Percentiles rank a stretch among this genome's conserved stretches.
phyloP scores from a whole-genome alignment of 2,888 invertebrate genomes.

The Antheraea assamensis region DNA sequence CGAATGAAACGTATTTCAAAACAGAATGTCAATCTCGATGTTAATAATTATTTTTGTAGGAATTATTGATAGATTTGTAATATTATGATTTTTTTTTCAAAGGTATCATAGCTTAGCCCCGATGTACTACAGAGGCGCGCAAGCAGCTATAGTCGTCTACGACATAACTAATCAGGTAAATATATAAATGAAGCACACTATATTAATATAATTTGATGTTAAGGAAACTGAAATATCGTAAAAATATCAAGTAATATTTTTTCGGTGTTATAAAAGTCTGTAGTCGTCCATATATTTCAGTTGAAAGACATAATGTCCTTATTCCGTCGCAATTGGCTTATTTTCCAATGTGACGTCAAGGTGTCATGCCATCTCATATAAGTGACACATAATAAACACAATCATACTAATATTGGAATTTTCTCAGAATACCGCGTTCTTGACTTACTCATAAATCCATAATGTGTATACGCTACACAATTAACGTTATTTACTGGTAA shows the following conservation, averaged over 20 bases:
- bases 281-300: not conserved
- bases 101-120: slow-evolving; percentile 99
- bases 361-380: not conserved
- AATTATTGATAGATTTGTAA: not conserved
- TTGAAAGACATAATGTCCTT: not conserved
- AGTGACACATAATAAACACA: not conserved
- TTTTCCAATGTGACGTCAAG: not conserved
- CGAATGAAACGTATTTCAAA: not conserved
- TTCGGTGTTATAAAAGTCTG: not conserved
- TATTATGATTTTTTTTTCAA: slow-evolving; percentile 30
- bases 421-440: not conserved
- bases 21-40: not conserved
- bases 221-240: not conserved
- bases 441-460: not conserved
- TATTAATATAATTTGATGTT: not conserved
- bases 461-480: not conserved
- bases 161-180: slow-evolving; percentile 98
- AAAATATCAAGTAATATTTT: not conserved
- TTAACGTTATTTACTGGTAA: not conserved
- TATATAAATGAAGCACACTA: not conserved
- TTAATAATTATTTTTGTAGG: not conserved
- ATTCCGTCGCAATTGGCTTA: not conserved
- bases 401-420: not conserved
- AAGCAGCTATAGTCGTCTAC: slow-evolving; percentile 99
- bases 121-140: slow-evolving; percentile 99